Percentiles rank a stretch among this genome's conserved stretches.
Evolutionary conservation across 1,140 invertebrate species (phyloP).

Genomic region (Carcinoscorpius rotundicauda): DNA sequence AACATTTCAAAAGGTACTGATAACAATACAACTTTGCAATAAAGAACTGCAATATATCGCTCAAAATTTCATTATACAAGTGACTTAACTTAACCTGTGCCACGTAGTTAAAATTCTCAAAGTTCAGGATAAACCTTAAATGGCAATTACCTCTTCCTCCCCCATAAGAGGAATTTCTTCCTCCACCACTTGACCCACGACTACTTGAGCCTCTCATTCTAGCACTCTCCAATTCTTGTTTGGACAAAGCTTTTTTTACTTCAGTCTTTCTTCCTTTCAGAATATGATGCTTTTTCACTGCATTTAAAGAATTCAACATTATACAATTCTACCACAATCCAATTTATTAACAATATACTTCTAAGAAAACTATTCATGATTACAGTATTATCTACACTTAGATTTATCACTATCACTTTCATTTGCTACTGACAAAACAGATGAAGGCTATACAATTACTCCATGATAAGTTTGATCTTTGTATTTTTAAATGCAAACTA

Average conservation of each 20-base stretch:
- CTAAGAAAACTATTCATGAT: too few relatives aligned
- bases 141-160: slow-evolving; percentile 10
- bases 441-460: too few relatives aligned
- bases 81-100: background rate
- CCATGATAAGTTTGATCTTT: too few relatives aligned
- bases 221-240: slow-evolving; percentile 35
- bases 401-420: too few relatives aligned
- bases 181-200: slow-evolving; percentile 21
- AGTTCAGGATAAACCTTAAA: slow-evolving; percentile 17
- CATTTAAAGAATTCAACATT: too few relatives aligned
- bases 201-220: slow-evolving; percentile 23
- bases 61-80: background rate
- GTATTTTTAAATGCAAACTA: too few relatives aligned
- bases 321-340: too few relatives aligned
- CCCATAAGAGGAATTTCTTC: slow-evolving; percentile 9
- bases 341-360: too few relatives aligned
- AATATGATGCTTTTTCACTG: slow-evolving; percentile 34
- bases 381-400: too few relatives aligned
- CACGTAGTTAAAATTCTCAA: background rate
- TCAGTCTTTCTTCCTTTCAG: slow-evolving; percentile 37
- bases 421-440: too few relatives aligned
- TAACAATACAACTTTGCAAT: too few relatives aligned
- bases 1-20: too few relatives aligned
- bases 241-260: slow-evolving; percentile 41
- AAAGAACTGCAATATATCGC: background rate